These are phyloP conservation scores for Pterophyllum scalare DNA, from an alignment of 2,113 vertebrate genomes.

Conservation along the genomic window DNA sequence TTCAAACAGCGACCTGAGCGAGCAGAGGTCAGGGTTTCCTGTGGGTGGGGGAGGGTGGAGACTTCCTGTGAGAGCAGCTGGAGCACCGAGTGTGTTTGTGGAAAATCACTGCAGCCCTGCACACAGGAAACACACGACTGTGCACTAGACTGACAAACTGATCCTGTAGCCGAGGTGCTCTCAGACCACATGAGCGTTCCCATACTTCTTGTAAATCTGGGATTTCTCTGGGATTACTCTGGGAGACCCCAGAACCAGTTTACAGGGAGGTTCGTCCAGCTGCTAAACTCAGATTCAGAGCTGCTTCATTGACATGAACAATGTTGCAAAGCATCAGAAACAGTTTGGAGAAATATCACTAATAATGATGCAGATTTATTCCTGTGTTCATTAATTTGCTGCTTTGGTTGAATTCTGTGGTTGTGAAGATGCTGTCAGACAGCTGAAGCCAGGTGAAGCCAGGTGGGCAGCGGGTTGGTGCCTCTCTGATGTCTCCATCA, in stretches of 20 bases:
- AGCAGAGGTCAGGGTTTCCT: constrained; percentile 12
- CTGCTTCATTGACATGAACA: not conserved
- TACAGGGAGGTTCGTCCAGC: not conserved
- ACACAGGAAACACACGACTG: not conserved
- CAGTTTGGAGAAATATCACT: not conserved
- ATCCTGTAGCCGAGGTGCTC: no score
- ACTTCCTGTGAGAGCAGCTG: constrained; percentile 45
- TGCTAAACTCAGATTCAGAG: not conserved
- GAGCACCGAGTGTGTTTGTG: not conserved
- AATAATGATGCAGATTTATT: not conserved
- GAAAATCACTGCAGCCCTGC: not conserved
- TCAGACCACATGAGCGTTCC: not conserved
- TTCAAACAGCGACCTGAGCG: not conserved
- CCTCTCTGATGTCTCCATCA: no score
- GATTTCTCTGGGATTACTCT: not conserved
- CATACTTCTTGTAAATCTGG: not conserved
- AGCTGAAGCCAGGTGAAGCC: no score
- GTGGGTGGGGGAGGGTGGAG: constrained; percentile 39
- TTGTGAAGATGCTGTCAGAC: no score
- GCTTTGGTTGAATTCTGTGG: not conserved
- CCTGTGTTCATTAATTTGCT: not conserved
- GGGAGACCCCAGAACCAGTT: not conserved
- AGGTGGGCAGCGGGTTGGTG: no score
- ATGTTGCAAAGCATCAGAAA: not conserved
- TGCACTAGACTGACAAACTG: not conserved